Percentiles rank a stretch among this genome's conserved stretches.
Evolutionary conservation across 2,797 vertebrate genomes (phyloP).

Genomic region (Rhynchotus rufescens): DNA sequence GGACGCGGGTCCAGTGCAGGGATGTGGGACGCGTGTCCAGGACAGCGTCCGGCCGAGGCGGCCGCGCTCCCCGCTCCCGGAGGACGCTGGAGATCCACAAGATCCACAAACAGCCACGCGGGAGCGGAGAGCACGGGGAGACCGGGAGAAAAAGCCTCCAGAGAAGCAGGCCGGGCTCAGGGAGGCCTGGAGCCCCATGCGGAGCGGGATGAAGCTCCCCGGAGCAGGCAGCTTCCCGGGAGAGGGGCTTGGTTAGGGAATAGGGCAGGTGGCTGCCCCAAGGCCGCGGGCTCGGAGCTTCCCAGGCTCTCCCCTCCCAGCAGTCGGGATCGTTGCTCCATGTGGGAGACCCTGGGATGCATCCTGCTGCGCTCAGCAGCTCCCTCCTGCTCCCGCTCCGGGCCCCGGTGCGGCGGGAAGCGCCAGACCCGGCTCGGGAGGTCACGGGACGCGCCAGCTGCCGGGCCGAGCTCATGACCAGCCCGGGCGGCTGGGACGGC

Average conservation of each 20-base stretch:
- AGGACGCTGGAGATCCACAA: too few species aligned
- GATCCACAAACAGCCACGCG: too few species aligned
- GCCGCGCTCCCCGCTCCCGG: too few species aligned
- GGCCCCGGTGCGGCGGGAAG: rapidly evolving
- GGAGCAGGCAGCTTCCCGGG: background rate
- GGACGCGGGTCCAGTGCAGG: too few species aligned
- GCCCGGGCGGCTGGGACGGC: background rate
- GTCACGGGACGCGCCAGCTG: constrained; percentile 22
- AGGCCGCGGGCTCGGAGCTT: background rate
- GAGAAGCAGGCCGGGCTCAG: too few species aligned
- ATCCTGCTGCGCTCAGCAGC: too few species aligned
- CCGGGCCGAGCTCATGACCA: constrained; percentile 29
- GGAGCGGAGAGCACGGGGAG: too few species aligned
- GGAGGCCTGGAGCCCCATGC: too few species aligned
- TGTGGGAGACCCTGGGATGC: too few species aligned
- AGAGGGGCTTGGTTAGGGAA: background rate
- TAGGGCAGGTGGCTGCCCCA: rapidly evolving
- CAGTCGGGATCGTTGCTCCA: too few species aligned
- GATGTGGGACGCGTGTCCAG: too few species aligned
- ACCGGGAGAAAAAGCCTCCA: background rate
- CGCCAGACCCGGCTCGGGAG: background rate
- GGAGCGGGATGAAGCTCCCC: background rate
- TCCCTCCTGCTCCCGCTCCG: background rate
- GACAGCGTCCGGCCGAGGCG: too few species aligned
- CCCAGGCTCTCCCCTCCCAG: background rate